phyloP scores from a whole-genome alignment of 35 echinoderm and acorn worm species.

The Heliocidaris tuberculata region DNA sequence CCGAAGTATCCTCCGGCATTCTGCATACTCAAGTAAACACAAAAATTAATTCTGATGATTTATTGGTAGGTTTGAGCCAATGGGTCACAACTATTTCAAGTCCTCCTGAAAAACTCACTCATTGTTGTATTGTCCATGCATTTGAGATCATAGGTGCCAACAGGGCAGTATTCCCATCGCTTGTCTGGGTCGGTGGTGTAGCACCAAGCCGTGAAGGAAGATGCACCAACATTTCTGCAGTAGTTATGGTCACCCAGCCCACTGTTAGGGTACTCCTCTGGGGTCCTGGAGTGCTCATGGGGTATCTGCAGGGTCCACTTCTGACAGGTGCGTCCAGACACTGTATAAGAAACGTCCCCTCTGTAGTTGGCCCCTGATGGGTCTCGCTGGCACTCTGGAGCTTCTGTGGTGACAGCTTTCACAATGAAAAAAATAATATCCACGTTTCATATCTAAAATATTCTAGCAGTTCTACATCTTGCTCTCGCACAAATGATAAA shows the following conservation, averaged over 20 bases:
- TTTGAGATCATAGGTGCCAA: slow-evolving; percentile 23
- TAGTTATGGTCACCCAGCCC: slow-evolving; percentile 64
- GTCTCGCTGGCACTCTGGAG: neutral
- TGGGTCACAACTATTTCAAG: too few species aligned
- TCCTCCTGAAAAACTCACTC: neutral
- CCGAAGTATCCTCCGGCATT: too few species aligned
- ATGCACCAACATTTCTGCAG: neutral
- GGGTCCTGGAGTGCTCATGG: slow-evolving; percentile 48
- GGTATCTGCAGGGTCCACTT: slow-evolving; percentile 48
- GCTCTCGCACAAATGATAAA: too few species aligned
- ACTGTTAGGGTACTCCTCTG: slow-evolving; percentile 21
- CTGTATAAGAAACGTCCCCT: neutral
- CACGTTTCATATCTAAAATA: too few species aligned
- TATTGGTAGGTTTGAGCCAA: too few species aligned
- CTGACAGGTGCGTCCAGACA: slow-evolving; percentile 52
- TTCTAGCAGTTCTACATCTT: too few species aligned
- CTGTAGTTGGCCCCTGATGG: slow-evolving; percentile 36
- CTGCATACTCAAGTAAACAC: too few species aligned
- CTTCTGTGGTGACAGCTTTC: neutral
- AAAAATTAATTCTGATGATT: too few species aligned
- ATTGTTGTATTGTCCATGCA: neutral
- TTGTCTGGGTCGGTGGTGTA: slow-evolving; percentile 55
- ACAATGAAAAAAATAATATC: neutral
- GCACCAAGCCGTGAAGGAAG: slow-evolving; percentile 50
- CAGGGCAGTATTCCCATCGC: slow-evolving; percentile 46